Evolutionary conservation across 2,888 invertebrate species (phyloP).

Genomic region (Tipula helvola): DNA sequence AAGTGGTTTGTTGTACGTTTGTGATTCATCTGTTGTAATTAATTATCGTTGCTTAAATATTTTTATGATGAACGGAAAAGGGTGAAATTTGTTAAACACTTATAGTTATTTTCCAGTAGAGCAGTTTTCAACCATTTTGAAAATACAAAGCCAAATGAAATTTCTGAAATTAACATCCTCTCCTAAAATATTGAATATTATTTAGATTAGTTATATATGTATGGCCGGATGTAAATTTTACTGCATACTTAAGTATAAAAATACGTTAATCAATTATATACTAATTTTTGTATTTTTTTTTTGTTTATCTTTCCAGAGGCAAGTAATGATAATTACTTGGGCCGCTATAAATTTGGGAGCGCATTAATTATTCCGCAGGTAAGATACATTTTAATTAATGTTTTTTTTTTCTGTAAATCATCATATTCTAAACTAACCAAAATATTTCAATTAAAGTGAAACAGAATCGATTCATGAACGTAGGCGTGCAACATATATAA

Average conservation of each 20-base stretch:
- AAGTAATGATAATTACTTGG: slow-evolving; percentile 25
- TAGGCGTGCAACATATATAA: too few relatives aligned
- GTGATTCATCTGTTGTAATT: not conserved
- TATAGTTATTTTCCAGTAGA: not conserved
- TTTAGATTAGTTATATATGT: not conserved
- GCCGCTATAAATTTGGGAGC: slow-evolving; percentile 24
- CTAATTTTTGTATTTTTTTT: slow-evolving; percentile 13
- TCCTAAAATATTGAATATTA: not conserved
- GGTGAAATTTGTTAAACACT: not conserved
- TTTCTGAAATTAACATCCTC: not conserved
- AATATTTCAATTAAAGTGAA: not conserved
- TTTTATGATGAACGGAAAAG: not conserved
- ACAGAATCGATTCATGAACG: not conserved
- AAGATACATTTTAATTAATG: slow-evolving; percentile 14
- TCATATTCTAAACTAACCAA: not conserved
- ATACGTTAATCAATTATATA: not conserved
- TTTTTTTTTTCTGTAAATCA: not conserved
- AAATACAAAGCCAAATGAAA: not conserved
- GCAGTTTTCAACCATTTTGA: not conserved
- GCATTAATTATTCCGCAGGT: slow-evolving; percentile 25
- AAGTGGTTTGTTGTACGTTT: not conserved
- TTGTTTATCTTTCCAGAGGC: slow-evolving; percentile 20
- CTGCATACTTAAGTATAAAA: not conserved
- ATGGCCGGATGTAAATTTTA: not conserved
- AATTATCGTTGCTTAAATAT: not conserved